Evolutionary conservation across 2,797 vertebrate species (phyloP), one percentile per base, ranked within the genome.

Genomic region (Onychomys torridus): DNA sequence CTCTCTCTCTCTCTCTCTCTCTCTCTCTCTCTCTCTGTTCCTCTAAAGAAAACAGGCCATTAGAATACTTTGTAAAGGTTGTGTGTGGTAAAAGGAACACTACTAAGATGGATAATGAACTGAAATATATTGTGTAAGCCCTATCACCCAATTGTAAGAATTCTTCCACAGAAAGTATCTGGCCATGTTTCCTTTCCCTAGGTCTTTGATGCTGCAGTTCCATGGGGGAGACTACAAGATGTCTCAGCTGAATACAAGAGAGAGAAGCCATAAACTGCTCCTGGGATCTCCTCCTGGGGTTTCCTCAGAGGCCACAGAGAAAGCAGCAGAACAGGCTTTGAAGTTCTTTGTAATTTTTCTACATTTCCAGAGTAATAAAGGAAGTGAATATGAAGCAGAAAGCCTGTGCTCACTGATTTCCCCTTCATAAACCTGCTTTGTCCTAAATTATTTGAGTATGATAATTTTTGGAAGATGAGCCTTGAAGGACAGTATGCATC

Each of bases 41-140:
- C 10, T 67, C 0, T 79, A 89, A 91, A 84, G 6, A 25, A 12
- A 29, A 8, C 0, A 57, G 27, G 9, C 0, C 8, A 25, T 59
- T 81, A 13, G 32, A 16, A 4, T 61, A 57, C 1, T 59, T 92
- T 92, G 32, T 87, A 32, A 76, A 40, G 0, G 0, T 78, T 16
- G 0, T 34, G 49, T 59, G 6, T 43, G 1, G 14, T 34, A 88
- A 94, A 63, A 29, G 14, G 89, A 91, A 84, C 19, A 9, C 82
- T 94, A 52, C 6, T 69, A 40, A 95, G 12, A 93, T 63, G 13
- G 5, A 91, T 4, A 93, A 75, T 11, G 81, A 81, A 87, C 23
- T 79, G 6, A 76, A 79, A 86, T 65, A 32, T 84, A 86, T 67
- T 78, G 87, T 23, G 63, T 76, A 97, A 90, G 5, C 9, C 84